Percentiles rank a stretch among this genome's conserved stretches.
Conservation (phyloP, 1,140 invertebrate species). For the Heliconius melpomene region DNA sequence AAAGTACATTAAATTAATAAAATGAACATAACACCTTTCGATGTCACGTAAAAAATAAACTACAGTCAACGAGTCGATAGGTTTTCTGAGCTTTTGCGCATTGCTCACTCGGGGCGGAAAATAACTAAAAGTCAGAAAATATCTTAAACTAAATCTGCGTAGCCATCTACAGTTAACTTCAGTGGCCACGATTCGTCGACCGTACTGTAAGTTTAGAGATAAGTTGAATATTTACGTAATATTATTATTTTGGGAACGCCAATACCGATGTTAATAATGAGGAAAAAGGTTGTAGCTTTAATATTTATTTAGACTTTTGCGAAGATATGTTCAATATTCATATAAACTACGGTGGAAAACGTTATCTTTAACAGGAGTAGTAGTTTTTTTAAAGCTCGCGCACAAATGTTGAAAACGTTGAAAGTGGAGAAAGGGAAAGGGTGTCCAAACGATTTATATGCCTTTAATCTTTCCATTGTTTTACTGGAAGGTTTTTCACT, state of each 20-base stretch:
- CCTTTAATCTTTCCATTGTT: not conserved
- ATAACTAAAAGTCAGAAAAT: too few relatives aligned
- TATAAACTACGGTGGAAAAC: not conserved
- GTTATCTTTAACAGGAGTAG: not conserved
- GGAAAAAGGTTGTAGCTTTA: constrained; percentile 6
- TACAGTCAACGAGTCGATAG: too few relatives aligned
- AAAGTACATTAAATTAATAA: too few relatives aligned
- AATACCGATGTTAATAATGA: not conserved
- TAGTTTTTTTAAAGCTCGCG: too few relatives aligned
- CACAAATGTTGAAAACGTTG: not conserved
- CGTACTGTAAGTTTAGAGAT: too few relatives aligned
- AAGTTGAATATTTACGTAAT: not conserved
- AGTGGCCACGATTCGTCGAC: too few relatives aligned
- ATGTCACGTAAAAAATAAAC: too few relatives aligned
- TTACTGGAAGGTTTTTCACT: not conserved
- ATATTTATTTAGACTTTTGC: constrained; percentile 3
- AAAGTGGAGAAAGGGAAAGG: not conserved
- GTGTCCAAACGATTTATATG: not conserved
- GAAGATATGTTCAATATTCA: not conserved
- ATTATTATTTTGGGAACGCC: not conserved
- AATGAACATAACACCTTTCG: too few relatives aligned
- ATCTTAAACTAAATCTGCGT: too few relatives aligned
- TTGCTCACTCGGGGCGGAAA: too few relatives aligned
- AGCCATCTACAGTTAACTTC: too few relatives aligned
- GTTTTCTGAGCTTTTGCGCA: too few relatives aligned